Base-by-base conservation (phyloP, 2,888 invertebrate genomes). In the Shargacucullia verbasci region DNA sequence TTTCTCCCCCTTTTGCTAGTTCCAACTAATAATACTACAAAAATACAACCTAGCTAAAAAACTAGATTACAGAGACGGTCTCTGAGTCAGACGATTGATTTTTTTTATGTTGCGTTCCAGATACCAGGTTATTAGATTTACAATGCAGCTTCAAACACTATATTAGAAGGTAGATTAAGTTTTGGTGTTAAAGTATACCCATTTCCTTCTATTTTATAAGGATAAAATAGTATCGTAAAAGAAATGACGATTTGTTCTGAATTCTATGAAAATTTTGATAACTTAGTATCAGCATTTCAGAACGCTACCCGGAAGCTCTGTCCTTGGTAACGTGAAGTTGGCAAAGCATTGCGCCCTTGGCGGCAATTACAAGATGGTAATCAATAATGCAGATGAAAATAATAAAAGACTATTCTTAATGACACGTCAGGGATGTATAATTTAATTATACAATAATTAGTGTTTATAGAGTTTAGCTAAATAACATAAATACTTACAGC, bases 401-500 rank as follows among this genome's bases (percentile, higher is more conserved):
- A 65, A 59, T 46, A 61, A 53, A 37, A 52, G 40, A 38, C 10
- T 9, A 38, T 37, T 50, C 12, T 60, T 55, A 53, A 68, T 25
- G n/a, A 25, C 41, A 40, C 33, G 58, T 52, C 66, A 75, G 63
- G 39, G 45, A 37, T 48, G 3, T 12, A 10, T 72, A 79, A 78
- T 80, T 69, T 11, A 66, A 76, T 76, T 71, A 69, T 31, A 14
- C 20, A 39, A 29, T 8, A 54, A 4, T 29, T 15, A 1, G 29
- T 44, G 13, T 37, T 1, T 14, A 49, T 9, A 14, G 27, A 13
- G 6, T 10, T 58, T 20, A 39, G 13, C 6, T 15, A 38, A 5
- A 25, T 20, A 20, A 20, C n/a, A 20, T 20, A 25, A 48, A 44
- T 91, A 97, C 97, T 97, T 94, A 97, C 97, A 97, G 82, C 96